Base-by-base conservation (phyloP, 2,113 vertebrate genomes). In the Formicarius rufipectus region DNA sequence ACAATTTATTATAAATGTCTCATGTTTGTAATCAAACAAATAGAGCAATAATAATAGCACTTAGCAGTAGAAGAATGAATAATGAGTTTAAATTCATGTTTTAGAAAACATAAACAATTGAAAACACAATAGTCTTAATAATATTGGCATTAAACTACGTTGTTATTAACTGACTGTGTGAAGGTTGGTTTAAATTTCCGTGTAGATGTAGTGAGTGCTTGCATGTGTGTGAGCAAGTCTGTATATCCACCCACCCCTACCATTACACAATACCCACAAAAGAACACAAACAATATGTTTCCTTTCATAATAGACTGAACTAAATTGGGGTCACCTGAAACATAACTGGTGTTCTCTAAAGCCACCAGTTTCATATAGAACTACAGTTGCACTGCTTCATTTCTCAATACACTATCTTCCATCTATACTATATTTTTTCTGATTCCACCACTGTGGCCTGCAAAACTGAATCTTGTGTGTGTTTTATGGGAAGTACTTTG, bases 181-280 rank as follows among this genome's bases (percentile, higher is more conserved):
- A 69, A 47, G 22, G 9, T 14, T 76, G n/a, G 13, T 76, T 30
- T 28, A 20, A 28, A 45, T 42, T 74, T 58, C 25, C 16, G 2
- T 25, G 6, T n/a, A 45, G 19, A 33, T 42, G 12, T 1, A 33
- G 40, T 28, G 53, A 44, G 23, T 12, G 16, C 35, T 27, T 31
- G 39, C 16, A 4, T 9, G 8, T 16, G 27, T 28, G 33, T 62
- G n/a, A n/a, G n/a, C n/a, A 66, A 30, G 22, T 45, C 17, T 12
- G 10, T 59, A 4, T 4, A 47, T 21, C 20, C 30, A 42, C 28
- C 7, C 7, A 49, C 3, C 0, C 14, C 23, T 10, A 23, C 5
- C 49, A 27, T 15, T 7, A 16, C n/a, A 55, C 6, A 25, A 3
- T 27, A 67, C 35, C 30, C 60, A 60, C 25, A 47, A 39, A 56